Percentiles rank a stretch among this genome's conserved stretches.
These are phyloP conservation scores for Botia kubotai DNA, from an alignment of 2,797 vertebrate species.

Conservation along the genomic window DNA sequence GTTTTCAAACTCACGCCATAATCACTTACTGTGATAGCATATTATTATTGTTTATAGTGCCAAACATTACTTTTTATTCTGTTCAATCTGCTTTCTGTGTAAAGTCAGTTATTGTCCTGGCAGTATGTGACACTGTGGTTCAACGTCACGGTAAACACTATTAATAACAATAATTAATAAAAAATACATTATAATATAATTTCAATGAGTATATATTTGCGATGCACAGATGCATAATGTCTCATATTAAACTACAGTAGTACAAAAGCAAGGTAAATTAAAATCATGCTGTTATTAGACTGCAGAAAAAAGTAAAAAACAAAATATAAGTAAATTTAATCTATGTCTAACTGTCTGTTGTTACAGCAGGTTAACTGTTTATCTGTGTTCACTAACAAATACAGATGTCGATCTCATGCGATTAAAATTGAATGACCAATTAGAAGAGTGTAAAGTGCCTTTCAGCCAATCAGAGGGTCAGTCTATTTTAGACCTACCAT, in stretches of 20 bases:
- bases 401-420: too few relatives aligned
- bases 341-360: too few relatives aligned
- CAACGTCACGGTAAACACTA: neutral
- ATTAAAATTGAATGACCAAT: too few relatives aligned
- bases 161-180: neutral
- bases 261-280: too few relatives aligned
- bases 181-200: too few relatives aligned
- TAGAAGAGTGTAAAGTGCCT: too few relatives aligned
- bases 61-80: neutral
- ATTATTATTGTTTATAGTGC: neutral
- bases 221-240: neutral
- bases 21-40: conserved; percentile 6
- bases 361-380: too few relatives aligned
- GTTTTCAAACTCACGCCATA: conserved; percentile 17
- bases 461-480: too few relatives aligned
- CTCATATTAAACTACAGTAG: too few relatives aligned
- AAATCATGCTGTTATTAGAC: neutral
- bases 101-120: neutral
- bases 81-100: neutral
- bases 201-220: too few relatives aligned
- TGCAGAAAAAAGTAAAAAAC: neutral
- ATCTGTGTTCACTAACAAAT: too few relatives aligned
- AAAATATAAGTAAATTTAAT: neutral
- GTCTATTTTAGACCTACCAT: too few relatives aligned
- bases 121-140: neutral